phyloP scores from a whole-genome alignment of 2,113 vertebrate genomes.

The Hippopotamus amphibius region DNA sequence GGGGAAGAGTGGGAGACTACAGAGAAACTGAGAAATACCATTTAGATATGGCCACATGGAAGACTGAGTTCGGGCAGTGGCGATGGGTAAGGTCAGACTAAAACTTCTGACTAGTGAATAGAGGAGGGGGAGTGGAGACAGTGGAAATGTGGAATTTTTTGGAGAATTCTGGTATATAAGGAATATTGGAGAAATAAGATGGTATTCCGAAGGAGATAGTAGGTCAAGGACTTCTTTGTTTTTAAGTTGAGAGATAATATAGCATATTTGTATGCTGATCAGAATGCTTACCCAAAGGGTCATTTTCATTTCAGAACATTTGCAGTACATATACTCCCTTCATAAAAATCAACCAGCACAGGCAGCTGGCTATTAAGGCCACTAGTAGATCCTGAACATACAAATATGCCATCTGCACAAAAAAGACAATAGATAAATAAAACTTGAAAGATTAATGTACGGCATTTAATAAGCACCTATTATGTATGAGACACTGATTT shows the following conservation, averaged over 20 bases:
- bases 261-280: neutral
- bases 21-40: neutral
- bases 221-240: neutral
- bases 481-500: neutral
- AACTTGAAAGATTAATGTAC: neutral
- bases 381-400: neutral
- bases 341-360: neutral
- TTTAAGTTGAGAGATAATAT: neutral
- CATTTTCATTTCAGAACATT: neutral
- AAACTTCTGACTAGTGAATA: neutral
- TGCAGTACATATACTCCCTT: neutral
- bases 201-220: neutral
- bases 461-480: neutral
- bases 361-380: neutral
- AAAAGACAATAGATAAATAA: neutral
- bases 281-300: neutral
- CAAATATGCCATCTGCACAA: neutral
- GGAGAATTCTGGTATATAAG: neutral
- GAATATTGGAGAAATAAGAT: neutral
- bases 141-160: neutral
- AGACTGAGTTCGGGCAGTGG: too few relatives aligned
- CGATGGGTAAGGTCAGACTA: neutral
- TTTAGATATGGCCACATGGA: too few relatives aligned
- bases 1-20: too few relatives aligned
- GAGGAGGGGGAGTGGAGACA: neutral